Base-by-base conservation (phyloP, 2,113 vertebrate genomes). In the Festucalex cinctus region DNA sequence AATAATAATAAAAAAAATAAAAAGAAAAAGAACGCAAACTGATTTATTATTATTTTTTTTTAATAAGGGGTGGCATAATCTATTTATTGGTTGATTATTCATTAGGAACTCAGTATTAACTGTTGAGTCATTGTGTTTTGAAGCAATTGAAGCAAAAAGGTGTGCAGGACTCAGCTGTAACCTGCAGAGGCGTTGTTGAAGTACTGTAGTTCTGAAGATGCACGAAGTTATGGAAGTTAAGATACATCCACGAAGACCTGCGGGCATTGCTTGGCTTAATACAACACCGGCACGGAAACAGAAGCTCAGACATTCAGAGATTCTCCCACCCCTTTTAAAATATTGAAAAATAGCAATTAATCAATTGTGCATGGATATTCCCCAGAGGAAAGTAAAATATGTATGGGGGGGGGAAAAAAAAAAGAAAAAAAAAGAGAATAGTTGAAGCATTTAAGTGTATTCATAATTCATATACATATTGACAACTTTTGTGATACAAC, bases 401-500 rank as follows among this genome's bases (percentile, higher is more conserved):
- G 9, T 28, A 16, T 35, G 19, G 16, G 37, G 10, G n/a, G n/a
- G n/a, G n/a, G n/a, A n/a, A n/a, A n/a, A n/a, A n/a, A n/a, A n/a
- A n/a, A n/a, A n/a, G n/a, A n/a, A n/a, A 85, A 84, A 57, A 63
- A 66, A 75, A 66, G 70, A 71, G 70, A 57, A 43, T 66, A 64
- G n/a, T 77, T 87, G 78, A 79, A 78, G 79, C 76, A 76, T 89
- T 82, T 87, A 86, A 83, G 87, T 91, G 90, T 92, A 92, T 93
- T 92, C 86, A 90, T 91, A 90, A 89, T 90, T 91, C 90, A 91
- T 92, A 91, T 90, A 91, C 91, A 93, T 90, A 90, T 90, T 78
- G 87, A 92, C 91, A 92, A 77, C 76, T 88, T 86, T 43, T 90
- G 86, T 90, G 89, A 88, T 90, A 91, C 90, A 91, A 90, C 88